Conservation (phyloP, 2,113 vertebrate genomes). For the Anthoscopus minutus region DNA sequence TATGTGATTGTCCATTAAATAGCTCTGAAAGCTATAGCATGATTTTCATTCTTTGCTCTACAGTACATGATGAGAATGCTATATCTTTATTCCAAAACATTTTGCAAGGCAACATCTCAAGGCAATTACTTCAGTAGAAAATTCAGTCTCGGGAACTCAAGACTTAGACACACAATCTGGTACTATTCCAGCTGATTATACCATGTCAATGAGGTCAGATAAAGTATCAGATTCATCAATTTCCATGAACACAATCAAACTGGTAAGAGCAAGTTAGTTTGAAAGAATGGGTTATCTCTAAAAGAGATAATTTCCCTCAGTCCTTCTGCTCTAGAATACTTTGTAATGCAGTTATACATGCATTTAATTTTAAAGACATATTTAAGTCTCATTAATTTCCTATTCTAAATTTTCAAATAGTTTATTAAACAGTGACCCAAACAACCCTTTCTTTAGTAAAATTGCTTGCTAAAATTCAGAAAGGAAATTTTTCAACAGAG, state of each 20-base stretch:
- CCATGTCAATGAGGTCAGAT: neutral
- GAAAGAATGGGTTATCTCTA: neutral
- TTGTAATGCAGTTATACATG: neutral
- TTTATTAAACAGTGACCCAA: neutral
- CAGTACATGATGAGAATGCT: neutral
- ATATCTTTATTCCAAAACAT: neutral
- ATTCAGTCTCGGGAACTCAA: neutral
- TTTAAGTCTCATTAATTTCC: neutral
- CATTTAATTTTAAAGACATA: neutral
- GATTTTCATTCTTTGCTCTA: neutral
- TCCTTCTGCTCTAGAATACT: neutral
- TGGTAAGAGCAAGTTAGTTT: neutral
- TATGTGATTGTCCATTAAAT: neutral
- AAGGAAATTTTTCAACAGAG: neutral
- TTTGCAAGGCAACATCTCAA: neutral
- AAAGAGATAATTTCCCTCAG: neutral
- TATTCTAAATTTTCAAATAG: neutral
- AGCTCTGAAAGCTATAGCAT: neutral
- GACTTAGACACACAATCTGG: neutral
- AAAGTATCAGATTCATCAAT: neutral
- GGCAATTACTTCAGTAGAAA: neutral
- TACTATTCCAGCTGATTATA: neutral
- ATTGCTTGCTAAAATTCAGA: neutral
- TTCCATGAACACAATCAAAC: neutral
- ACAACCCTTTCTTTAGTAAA: neutral